A percentile compares a stretch with the other conserved stretches of the same genome.
Conservation (phyloP, 2,888 invertebrate species). For the Actias luna region DNA sequence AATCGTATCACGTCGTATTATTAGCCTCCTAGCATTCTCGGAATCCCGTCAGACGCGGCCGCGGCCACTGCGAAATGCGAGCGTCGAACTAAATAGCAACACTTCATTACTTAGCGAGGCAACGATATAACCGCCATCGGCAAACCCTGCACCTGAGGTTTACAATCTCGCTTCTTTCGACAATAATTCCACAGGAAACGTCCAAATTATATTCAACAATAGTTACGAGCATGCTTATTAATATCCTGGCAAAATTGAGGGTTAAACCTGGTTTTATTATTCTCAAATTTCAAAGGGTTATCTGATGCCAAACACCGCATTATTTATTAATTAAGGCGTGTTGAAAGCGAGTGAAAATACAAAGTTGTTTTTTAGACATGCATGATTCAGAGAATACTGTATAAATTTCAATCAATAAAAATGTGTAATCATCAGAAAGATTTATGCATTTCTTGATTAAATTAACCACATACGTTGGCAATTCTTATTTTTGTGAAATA, state of each 20-base stretch:
- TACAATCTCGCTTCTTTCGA: constrained; percentile 10
- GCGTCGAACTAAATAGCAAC: constrained; percentile 33
- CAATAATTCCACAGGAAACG: constrained; percentile 32
- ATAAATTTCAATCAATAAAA: background rate
- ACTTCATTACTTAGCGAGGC: constrained; percentile 48
- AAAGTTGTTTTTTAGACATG: constrained; percentile 1
- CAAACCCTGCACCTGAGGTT: constrained; percentile 43
- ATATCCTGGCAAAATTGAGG: constrained; percentile 3
- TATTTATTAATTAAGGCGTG: background rate
- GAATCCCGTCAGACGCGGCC: background rate
- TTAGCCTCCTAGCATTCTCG: background rate
- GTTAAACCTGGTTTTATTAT: background rate
- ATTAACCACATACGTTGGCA: no score
- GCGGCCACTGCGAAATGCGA: constrained; percentile 17
- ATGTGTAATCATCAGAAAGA: background rate
- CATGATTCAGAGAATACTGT: background rate
- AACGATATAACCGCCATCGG: constrained; percentile 46
- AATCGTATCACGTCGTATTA: background rate
- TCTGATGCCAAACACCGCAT: background rate
- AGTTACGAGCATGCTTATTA: background rate
- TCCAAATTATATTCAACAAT: constrained; percentile 24
- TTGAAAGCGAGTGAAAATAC: background rate
- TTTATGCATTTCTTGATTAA: background rate
- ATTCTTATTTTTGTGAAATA: no score
- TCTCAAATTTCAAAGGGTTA: background rate